Percentiles rank a stretch among this genome's conserved stretches.
These are phyloP conservation scores for Meloidogyne hapla DNA, from an alignment of 1,140 invertebrate species.

Conservation along the genomic window DNA sequence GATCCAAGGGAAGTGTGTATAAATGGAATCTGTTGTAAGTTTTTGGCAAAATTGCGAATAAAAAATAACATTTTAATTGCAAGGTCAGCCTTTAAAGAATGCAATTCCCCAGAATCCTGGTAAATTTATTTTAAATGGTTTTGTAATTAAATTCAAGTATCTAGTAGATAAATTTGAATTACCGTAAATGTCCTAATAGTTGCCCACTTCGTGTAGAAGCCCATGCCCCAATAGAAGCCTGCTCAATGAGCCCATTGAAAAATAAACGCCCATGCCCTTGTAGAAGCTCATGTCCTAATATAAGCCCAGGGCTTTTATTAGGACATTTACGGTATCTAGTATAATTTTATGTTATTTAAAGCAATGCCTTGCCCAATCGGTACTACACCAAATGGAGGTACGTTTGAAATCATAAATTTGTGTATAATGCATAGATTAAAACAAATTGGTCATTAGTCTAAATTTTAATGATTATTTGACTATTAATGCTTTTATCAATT, in stretches of 20 bases:
- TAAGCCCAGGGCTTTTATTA: too few relatives aligned
- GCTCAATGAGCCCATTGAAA: too few relatives aligned
- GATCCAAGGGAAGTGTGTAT: constrained; percentile 6
- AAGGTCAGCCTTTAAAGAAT: constrained; percentile 11
- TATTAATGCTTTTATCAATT: background rate
- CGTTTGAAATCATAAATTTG: background rate
- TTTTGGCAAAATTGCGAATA: background rate
- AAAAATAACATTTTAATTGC: background rate
- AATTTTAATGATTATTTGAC: background rate
- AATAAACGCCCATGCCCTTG: too few relatives aligned
- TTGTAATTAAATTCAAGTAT: too few relatives aligned
- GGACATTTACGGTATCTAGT: too few relatives aligned
- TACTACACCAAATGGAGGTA: constrained; percentile 10
- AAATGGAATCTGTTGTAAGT: constrained; percentile 12
- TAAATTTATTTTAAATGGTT: background rate
- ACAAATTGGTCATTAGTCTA: too few relatives aligned
- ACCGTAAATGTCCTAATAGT: too few relatives aligned
- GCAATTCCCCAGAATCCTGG: background rate
- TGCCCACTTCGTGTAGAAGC: too few relatives aligned
- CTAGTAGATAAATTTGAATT: too few relatives aligned
- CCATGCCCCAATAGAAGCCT: too few relatives aligned
- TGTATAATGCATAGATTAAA: background rate
- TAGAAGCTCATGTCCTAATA: too few relatives aligned
- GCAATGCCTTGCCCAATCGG: background rate
- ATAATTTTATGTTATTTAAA: background rate